Evolutionary conservation across 2,113 vertebrate genomes (phyloP), one percentile per base, ranked within the genome.

Genomic region (Scolopax mira): DNA sequence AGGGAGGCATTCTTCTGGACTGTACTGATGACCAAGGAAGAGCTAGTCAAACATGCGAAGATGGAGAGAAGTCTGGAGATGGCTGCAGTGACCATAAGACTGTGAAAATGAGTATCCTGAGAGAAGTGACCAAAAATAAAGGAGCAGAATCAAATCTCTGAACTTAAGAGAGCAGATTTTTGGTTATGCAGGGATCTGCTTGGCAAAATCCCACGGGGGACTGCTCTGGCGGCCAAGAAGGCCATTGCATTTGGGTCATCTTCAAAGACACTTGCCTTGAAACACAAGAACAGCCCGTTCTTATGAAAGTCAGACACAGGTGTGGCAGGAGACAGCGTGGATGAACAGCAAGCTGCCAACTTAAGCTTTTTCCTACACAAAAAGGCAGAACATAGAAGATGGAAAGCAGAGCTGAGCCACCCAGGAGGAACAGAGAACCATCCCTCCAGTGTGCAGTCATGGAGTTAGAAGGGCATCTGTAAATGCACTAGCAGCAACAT

Each of bases 311-410:
- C 0, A 10, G 71, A 65, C 18, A 42, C 35, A 27, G 30, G 9
- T 18, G 13, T 57, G 42, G 49, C 65, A 64, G 35, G n/a, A 84
- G 18, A 30, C 70, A 82, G 39, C 1, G 0, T 11, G 54, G 42
- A 42, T 71, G 35, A 27, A 27, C 41, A 84, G 57, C 30, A 71
- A 57, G 28, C 35, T 42, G 42, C 23, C 28, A 72, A 3, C 3
- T 0, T 0, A 2, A 79, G 51, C 13, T 30, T 58, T 19, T 24
- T 65, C 19, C 58, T 85, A 28, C 18, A 28, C 1, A 1, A 71
- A 57, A 49, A 49, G 24, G 31, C 42, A 44, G 73, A 37, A 77
- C 22, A 11, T 13, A 18, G 72, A 35, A 51, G 70, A 41, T 37
- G 57, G 48, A 77, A 83, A 55, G 64, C 55, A 77, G 57, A 46